Percentiles rank a stretch among this genome's conserved stretches.
These are phyloP conservation scores for Anolis carolinensis DNA, from an alignment of 2,113 vertebrate genomes.

Conservation along the genomic window DNA sequence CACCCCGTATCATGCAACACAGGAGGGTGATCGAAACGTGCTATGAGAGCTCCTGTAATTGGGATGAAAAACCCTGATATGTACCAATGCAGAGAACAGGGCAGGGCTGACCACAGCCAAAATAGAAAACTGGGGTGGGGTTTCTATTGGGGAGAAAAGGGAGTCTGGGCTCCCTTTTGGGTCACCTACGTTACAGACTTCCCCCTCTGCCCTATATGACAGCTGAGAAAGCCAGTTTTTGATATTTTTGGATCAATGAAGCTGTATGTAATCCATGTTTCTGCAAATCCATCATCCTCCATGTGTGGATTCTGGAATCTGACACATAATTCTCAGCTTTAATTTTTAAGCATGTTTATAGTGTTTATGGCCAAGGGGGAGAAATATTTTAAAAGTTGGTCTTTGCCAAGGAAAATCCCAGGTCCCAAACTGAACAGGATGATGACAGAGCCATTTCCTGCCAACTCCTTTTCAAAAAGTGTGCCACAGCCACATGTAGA, in stretches of 20 bases:
- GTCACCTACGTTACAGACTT: background rate
- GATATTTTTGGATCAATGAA: background rate
- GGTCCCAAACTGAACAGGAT: background rate
- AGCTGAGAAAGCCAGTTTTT: background rate
- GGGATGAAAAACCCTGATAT: conserved; percentile 20
- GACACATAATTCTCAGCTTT: background rate
- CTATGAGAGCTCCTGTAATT: conserved; percentile 23
- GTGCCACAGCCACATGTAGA: background rate
- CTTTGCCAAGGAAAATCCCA: background rate
- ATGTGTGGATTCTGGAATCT: background rate
- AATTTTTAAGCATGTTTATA: background rate
- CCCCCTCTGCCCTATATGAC: background rate
- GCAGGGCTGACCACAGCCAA: background rate
- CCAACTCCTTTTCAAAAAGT: background rate
- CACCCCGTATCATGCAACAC: conserved; percentile 10
- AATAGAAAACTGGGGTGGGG: background rate
- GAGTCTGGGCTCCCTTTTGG: background rate
- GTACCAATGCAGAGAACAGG: conserved; percentile 21
- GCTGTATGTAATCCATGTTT: background rate
- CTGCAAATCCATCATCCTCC: background rate
- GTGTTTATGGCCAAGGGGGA: background rate
- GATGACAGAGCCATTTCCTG: background rate
- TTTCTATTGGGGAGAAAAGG: background rate
- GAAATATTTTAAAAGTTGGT: background rate
- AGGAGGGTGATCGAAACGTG: conserved; percentile 21